Percentiles rank a stretch among this genome's conserved stretches.
Conservation (phyloP, 2,797 vertebrate genomes). For the Champsocephalus esox region DNA sequence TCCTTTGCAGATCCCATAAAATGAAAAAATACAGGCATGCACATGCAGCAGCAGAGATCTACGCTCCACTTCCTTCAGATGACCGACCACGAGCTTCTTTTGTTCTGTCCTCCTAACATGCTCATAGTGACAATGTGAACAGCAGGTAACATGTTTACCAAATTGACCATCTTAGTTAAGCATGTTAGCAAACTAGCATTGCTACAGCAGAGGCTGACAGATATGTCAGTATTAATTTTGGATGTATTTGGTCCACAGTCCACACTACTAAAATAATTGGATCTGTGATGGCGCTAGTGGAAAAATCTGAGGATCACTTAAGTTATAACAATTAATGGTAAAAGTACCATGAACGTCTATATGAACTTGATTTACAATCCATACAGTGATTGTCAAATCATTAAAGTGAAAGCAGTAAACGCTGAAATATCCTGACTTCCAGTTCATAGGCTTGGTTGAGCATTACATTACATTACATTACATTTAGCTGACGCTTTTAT, state of each 20-base stretch:
- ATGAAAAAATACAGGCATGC: slow-evolving; percentile 24
- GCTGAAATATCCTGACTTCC: no score
- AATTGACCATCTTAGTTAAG: background rate
- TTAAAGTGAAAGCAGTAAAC: no score
- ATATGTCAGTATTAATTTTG: no score
- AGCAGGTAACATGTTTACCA: background rate
- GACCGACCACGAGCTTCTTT: slow-evolving; percentile 11
- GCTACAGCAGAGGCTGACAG: background rate
- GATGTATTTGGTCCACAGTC: no score
- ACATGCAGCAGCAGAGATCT: slow-evolving; percentile 26
- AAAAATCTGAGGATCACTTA: background rate
- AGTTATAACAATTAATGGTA: background rate
- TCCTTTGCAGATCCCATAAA: slow-evolving; percentile 69
- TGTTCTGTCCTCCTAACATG: background rate
- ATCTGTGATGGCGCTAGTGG: no score
- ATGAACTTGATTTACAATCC: background rate
- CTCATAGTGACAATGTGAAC: background rate
- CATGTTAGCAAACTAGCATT: background rate
- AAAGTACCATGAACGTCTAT: background rate
- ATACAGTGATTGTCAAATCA: no score
- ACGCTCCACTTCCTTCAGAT: slow-evolving; percentile 30
- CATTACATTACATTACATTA: no score
- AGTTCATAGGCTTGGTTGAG: no score
- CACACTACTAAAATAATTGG: no score
- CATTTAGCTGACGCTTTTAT: no score